These are phyloP conservation scores for Prunella strophiata DNA, from an alignment of 2,797 vertebrate genomes.

Conservation along the genomic window DNA sequence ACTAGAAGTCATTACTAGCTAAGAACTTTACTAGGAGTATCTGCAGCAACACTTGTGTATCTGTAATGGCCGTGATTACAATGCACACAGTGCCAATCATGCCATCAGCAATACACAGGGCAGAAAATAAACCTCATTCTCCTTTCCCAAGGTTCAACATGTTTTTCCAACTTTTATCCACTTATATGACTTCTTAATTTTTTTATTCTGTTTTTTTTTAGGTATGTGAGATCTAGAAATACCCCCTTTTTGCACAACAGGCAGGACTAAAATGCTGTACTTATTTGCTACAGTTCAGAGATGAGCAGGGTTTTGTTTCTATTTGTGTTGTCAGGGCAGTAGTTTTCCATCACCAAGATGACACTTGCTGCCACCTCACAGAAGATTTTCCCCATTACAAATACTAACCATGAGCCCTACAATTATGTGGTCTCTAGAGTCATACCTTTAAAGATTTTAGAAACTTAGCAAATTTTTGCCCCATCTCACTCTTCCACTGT, in stretches of 20 bases:
- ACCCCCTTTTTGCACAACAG: neutral
- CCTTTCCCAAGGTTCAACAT: neutral
- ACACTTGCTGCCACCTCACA: neutral
- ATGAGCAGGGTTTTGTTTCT: neutral
- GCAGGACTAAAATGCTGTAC: neutral
- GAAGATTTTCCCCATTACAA: neutral
- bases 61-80: neutral
- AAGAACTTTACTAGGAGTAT: neutral
- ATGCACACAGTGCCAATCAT: neutral
- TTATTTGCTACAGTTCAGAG: neutral
- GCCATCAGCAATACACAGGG: neutral
- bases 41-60: neutral
- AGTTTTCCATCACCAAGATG: neutral
- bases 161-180: neutral
- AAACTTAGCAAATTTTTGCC: neutral
- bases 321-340: neutral
- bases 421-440: neutral
- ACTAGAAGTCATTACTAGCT: neutral
- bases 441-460: neutral
- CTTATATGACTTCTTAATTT: neutral
- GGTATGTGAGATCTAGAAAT: neutral
- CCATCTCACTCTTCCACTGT: neutral
- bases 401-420: neutral
- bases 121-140: neutral
- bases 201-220: neutral